A percentile compares a stretch with the other conserved stretches of the same genome.
Evolutionary conservation across 2,888 invertebrate species (phyloP).

Genomic region (Hyalella azteca): DNA sequence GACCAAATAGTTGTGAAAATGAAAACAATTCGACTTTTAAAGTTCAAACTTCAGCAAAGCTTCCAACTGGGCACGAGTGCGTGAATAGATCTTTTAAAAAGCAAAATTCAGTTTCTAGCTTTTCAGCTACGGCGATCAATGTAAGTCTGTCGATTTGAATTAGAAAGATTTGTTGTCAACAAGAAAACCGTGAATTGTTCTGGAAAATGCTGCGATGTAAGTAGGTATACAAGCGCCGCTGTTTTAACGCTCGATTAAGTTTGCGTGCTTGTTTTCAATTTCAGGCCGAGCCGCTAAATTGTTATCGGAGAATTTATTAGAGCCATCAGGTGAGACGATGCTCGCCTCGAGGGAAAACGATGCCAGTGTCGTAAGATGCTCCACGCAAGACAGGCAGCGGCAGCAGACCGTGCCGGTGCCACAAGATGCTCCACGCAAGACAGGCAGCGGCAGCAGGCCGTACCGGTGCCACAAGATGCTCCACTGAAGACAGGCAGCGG

Average conservation of each 20-base stretch:
- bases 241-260: slow-evolving; percentile 34
- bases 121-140: too few species aligned
- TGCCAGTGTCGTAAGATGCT: background rate
- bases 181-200: too few species aligned
- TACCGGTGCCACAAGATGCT: background rate
- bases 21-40: too few species aligned
- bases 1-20: too few species aligned
- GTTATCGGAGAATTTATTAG: slow-evolving; percentile 37
- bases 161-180: too few species aligned
- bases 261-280: slow-evolving; percentile 34
- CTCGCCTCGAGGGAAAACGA: background rate
- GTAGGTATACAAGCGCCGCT: too few species aligned
- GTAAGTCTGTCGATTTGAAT: too few species aligned
- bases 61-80: too few species aligned
- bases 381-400: background rate
- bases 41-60: too few species aligned
- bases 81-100: too few species aligned
- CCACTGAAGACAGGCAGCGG: background rate
- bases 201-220: too few species aligned
- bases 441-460: background rate
- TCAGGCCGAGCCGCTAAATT: slow-evolving; percentile 28
- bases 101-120: too few species aligned
- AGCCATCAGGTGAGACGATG: slow-evolving; percentile 14
- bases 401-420: background rate
- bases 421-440: background rate